Percentiles rank a stretch among this genome's conserved stretches.
phyloP scores from a whole-genome alignment of 2,113 vertebrate species.

The Labrus mixtus region DNA sequence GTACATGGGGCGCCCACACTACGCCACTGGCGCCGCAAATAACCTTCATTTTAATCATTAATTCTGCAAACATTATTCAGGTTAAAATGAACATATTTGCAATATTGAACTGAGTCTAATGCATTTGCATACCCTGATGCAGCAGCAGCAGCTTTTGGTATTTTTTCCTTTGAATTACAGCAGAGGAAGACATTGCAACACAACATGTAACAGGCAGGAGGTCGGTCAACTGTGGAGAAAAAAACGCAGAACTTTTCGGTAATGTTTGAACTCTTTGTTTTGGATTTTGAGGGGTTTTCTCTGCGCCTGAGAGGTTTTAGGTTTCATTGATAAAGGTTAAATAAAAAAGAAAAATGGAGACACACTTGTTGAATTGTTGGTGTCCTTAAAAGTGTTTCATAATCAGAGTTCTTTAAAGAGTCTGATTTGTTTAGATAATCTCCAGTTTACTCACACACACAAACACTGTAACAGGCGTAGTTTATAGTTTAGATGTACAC shows the following conservation, averaged over 20 bases:
- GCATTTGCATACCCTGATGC: too few relatives aligned
- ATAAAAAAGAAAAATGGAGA: not conserved
- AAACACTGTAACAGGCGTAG: not conserved
- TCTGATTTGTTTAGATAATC: not conserved
- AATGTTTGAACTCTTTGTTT: not conserved
- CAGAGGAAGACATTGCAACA: not conserved
- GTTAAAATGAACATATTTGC: too few relatives aligned
- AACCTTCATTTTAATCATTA: not conserved
- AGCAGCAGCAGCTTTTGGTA: not conserved
- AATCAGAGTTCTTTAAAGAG: not conserved
- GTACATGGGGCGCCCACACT: too few relatives aligned
- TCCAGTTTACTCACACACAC: not conserved
- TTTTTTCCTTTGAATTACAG: not conserved
- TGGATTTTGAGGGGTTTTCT: too few relatives aligned
- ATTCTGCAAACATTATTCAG: not conserved
- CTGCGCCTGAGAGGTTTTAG: too few relatives aligned
- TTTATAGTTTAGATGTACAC: constrained; percentile 4
- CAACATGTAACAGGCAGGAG: not conserved
- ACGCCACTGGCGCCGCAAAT: not conserved
- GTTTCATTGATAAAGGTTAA: too few relatives aligned
- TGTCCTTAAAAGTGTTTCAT: not conserved
- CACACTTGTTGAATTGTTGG: not conserved
- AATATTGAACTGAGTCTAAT: too few relatives aligned
- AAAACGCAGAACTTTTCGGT: not conserved
- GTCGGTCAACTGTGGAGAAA: too few relatives aligned